These are phyloP conservation scores for Eudemis profundana DNA, from an alignment of 2,888 invertebrate species.

Conservation along the genomic window DNA sequence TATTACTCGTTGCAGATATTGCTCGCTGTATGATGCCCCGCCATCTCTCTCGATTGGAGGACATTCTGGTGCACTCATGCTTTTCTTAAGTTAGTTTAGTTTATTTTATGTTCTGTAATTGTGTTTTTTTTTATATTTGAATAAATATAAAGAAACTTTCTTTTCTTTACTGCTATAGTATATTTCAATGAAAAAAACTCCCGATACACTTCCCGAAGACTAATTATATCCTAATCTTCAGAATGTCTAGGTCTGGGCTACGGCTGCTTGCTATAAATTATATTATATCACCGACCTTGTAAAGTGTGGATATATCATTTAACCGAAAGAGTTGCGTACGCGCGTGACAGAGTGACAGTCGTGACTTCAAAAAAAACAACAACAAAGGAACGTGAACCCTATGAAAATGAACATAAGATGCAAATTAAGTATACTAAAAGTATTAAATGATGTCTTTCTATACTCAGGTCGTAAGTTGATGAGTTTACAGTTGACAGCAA, in stretches of 20 bases:
- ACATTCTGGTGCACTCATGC: too few species aligned
- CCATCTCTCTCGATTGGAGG: too few species aligned
- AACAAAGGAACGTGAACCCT: too few species aligned
- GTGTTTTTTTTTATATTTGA: too few species aligned
- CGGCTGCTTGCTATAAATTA: constrained; percentile 32
- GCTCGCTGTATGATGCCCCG: too few species aligned
- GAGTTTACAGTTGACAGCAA: constrained; percentile 19
- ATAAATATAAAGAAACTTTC: too few species aligned
- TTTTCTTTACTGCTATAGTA: too few species aligned
- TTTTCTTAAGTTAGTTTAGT: too few species aligned
- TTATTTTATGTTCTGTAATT: too few species aligned
- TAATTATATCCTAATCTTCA: constrained; percentile 5
- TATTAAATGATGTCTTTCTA: not conserved
- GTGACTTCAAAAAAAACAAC: too few species aligned
- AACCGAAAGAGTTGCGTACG: constrained; percentile 6
- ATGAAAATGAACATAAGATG: not conserved
- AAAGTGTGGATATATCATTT: constrained; percentile 7
- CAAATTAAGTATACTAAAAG: not conserved
- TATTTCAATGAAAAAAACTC: not conserved
- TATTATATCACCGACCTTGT: constrained; percentile 26
- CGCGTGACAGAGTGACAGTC: too few species aligned
- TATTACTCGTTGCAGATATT: too few species aligned
- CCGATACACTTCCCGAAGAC: not conserved
- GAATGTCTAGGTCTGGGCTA: constrained; percentile 26
- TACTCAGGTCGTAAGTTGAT: not conserved